Evolutionary conservation across 2,888 invertebrate species (phyloP), one percentile per base, ranked within the genome.

Genomic region (Azorinus chamasolen): DNA sequence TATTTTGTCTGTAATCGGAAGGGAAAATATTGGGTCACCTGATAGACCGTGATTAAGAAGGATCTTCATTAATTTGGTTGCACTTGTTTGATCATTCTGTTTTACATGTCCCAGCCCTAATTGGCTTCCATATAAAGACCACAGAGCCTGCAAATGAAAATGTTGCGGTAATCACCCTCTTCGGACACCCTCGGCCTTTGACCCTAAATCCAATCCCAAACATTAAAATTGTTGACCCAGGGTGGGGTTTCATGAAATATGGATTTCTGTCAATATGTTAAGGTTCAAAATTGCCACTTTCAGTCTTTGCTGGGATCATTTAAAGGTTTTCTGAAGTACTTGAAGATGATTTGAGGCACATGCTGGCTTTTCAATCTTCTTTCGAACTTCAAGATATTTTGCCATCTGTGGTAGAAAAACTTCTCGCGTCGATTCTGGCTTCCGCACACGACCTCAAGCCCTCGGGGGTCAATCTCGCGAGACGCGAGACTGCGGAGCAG

Each of bases 181-280:
- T 32, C 32, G 32, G 32, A 32, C 32, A 32, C 32, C 32, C 32
- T 32, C 32, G 32, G 32, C 32, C 32, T 45, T 45, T 45, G 14
- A 45, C 45, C 75, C 61, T 50, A 51, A 61, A 63, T 41, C 58
- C 64, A 61, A 65, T 70, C 64, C 64, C 48, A 59, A 64, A 64
- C 59, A 69, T 64, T 46, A 69, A 59, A 75, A 75, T 74, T n/a
- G 69, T 75, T 75, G 69, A 75, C 75, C 75, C 54, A 50, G 59
- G 55, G 57, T 64, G 53, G 32, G 61, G 54, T 51, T 54, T 70
- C 58, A 51, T 68, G 63, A 68, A 74, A 63, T 63, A 57, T 39
- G 63, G 62, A 50, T 45, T 66, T 46, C 62, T 57, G 51, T 53
- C 77, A 77, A 77, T 77, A 77, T 77, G 77, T 37, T 77, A 46